Evolutionary conservation across 2,113 vertebrate genomes (phyloP).

Genomic region (Apaloderma vittatum): DNA sequence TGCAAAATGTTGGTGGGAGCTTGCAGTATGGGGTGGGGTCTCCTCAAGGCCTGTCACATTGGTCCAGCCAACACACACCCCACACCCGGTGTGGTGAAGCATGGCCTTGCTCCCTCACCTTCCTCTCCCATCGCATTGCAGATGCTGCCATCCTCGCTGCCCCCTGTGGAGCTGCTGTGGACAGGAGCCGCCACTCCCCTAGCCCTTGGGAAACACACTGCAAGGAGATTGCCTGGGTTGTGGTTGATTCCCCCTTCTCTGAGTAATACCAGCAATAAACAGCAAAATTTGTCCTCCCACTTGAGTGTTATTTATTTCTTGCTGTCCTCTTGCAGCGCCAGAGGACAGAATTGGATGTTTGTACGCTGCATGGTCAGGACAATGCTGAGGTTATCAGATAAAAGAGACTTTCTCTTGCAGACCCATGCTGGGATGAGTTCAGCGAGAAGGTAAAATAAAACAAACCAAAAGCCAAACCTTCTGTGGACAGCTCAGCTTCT

Average conservation of each 20-base stretch:
- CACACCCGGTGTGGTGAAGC: accelerated
- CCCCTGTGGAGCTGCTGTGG: accelerated
- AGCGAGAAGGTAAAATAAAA: not conserved
- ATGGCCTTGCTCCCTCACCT: not conserved
- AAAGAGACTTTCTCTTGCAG: not conserved
- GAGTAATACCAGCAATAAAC: not conserved
- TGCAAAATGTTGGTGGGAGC: not conserved
- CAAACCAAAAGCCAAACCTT: not conserved
- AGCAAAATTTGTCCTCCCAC: not conserved
- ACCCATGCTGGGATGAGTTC: not conserved
- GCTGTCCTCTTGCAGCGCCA: not conserved
- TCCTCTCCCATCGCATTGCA: not conserved
- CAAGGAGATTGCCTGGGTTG: accelerated
- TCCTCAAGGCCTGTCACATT: not conserved
- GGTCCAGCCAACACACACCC: not conserved
- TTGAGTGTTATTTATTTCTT: not conserved
- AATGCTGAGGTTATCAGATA: not conserved
- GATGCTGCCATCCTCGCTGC: not conserved
- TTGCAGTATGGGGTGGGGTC: not conserved
- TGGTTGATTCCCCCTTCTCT: not conserved
- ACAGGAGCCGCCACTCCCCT: not conserved
- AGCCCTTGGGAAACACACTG: accelerated
- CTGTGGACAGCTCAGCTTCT: not conserved
- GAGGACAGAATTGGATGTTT: not conserved
- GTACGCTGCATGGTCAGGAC: not conserved